phyloP scores from a whole-genome alignment of 2,113 vertebrate genomes.

The Cynoglossus semilaevis region DNA sequence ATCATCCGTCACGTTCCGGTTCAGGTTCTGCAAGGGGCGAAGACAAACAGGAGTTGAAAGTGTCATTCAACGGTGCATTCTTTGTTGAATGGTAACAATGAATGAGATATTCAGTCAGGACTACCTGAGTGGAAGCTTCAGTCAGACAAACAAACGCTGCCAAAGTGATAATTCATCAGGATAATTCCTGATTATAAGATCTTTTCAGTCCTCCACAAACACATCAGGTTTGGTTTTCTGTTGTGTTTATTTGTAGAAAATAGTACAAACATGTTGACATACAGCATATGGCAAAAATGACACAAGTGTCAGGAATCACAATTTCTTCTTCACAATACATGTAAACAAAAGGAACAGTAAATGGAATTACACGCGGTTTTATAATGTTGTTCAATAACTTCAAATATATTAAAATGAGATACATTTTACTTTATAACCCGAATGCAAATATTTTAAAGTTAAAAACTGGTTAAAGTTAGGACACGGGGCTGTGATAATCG shows the following conservation, averaged over 20 bases:
- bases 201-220: too few species aligned
- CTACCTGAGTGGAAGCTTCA: too few species aligned
- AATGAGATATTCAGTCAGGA: too few species aligned
- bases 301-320: constrained; percentile 9
- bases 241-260: constrained; percentile 50
- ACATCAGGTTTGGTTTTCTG: background rate
- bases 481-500: too few species aligned
- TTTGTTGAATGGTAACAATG: too few species aligned
- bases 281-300: constrained; percentile 17
- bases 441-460: too few species aligned
- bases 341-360: constrained; percentile 30
- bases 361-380: constrained; percentile 5
- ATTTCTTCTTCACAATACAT: constrained; percentile 16
- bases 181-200: too few species aligned
- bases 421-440: constrained; percentile 13
- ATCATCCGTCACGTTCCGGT: background rate
- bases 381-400: constrained; percentile 12
- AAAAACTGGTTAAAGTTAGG: too few species aligned
- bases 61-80: background rate
- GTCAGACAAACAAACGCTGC: too few species aligned
- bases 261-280: constrained; percentile 35
- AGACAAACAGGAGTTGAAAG: background rate
- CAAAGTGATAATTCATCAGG: too few species aligned
- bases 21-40: background rate
- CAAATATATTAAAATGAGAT: constrained; percentile 15